Percentiles rank a stretch among this genome's conserved stretches.
Conservation (phyloP, 2,113 vertebrate genomes). For the Orthochromis indermauri region DNA sequence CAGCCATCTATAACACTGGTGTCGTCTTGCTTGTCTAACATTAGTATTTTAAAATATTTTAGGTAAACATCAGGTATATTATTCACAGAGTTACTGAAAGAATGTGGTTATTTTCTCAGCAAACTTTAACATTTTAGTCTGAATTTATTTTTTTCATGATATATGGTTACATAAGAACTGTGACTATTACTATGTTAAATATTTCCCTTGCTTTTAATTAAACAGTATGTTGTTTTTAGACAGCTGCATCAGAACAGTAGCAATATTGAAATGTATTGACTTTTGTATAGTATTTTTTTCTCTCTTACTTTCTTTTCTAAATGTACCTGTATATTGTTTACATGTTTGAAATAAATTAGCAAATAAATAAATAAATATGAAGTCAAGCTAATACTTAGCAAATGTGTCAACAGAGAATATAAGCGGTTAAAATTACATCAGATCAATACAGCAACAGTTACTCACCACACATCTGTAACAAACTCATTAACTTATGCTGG, state of each 20-base stretch:
- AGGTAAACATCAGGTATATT: not conserved
- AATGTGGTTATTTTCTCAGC: not conserved
- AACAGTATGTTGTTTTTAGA: not conserved
- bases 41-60: not conserved
- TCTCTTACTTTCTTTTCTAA: too few species aligned
- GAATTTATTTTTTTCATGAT: not conserved
- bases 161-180: not conserved
- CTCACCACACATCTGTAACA: not conserved
- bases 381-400: not conserved
- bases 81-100: not conserved
- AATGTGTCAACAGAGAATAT: not conserved
- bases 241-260: not conserved
- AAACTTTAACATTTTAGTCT: not conserved
- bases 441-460: not conserved
- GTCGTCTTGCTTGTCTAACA: not conserved
- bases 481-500: not conserved
- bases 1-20: not conserved
- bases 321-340: too few species aligned
- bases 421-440: not conserved
- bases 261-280: too few species aligned
- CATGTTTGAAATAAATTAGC: too few species aligned
- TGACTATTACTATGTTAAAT: not conserved
- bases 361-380: not conserved
- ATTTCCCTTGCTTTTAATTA: not conserved
- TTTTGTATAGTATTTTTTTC: too few species aligned